A percentile compares a stretch with the other conserved stretches of the same genome.
Conservation (phyloP, 2,113 vertebrate genomes). For the Mustelus asterias region DNA sequence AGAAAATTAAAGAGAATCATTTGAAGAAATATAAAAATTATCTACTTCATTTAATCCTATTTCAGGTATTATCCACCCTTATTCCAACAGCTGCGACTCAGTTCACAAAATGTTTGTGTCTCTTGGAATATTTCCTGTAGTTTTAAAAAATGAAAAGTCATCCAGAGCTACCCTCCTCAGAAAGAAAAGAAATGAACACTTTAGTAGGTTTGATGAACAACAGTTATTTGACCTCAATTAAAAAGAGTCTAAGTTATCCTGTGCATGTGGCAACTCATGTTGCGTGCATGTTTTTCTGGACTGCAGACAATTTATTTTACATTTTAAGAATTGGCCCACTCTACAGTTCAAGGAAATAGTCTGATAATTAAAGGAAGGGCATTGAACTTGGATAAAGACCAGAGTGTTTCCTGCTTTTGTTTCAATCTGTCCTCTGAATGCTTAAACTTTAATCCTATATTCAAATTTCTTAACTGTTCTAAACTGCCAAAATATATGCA, state of each 20-base stretch:
- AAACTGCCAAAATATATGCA: not conserved
- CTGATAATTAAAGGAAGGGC: constrained; percentile 42
- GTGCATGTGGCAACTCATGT: not conserved
- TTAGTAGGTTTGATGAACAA: not conserved
- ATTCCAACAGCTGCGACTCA: not conserved
- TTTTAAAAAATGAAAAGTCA: not conserved
- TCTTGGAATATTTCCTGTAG: not conserved
- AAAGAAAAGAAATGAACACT: not conserved
- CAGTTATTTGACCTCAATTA: not conserved
- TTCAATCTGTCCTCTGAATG: constrained; percentile 39
- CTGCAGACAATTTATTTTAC: constrained; percentile 29
- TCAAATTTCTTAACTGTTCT: not conserved
- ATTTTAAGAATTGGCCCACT: not conserved
- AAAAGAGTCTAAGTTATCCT: not conserved
- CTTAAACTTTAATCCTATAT: constrained; percentile 36
- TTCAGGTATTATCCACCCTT: not conserved
- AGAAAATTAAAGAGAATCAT: not conserved
- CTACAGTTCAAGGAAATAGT: constrained; percentile 37
- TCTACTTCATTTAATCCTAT: not conserved
- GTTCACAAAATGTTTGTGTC: not conserved
- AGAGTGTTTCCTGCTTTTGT: constrained; percentile 58
- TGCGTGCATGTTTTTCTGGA: not conserved
- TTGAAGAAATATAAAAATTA: not conserved
- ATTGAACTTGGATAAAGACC: constrained; percentile 46
- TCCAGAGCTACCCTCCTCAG: not conserved